Conservation (phyloP, 2,113 vertebrate species). For the Aythya baeri region DNA sequence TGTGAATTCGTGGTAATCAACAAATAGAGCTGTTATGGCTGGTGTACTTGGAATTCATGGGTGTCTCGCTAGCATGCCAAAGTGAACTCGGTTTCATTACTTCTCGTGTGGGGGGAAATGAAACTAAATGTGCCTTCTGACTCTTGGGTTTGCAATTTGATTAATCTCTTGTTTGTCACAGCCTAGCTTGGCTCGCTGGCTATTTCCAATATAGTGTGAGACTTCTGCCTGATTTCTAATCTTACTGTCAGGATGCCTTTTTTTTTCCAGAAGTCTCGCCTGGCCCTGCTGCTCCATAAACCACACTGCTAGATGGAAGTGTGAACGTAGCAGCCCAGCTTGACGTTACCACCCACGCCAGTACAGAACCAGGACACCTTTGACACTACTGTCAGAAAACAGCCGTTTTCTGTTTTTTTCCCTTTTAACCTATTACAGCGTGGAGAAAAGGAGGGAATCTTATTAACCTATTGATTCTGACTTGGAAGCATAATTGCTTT, state of each 20-base stretch:
- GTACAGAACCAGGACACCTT: neutral
- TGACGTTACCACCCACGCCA: neutral
- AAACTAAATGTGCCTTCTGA: neutral
- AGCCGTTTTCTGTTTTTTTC: neutral
- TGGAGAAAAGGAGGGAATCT: neutral
- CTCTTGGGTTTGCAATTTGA: neutral
- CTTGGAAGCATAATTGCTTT: conserved; percentile 41
- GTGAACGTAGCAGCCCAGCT: neutral
- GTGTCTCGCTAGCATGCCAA: neutral
- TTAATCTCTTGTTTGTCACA: neutral
- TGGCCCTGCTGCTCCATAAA: neutral
- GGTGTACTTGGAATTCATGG: neutral
- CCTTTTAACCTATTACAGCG: neutral
- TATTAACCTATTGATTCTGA: conserved; percentile 58
- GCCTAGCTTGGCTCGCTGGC: neutral
- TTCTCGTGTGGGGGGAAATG: neutral
- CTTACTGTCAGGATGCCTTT: neutral
- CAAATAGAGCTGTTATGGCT: neutral
- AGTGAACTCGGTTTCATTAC: conserved; percentile 11
- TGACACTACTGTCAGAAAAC: neutral
- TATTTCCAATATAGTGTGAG: neutral
- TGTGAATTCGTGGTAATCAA: neutral
- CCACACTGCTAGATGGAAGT: neutral
- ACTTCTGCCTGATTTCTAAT: neutral
- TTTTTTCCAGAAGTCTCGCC: neutral